These are phyloP conservation scores for Rhipidura dahli DNA, from an alignment of 2,113 vertebrate genomes.

Conservation along the genomic window DNA sequence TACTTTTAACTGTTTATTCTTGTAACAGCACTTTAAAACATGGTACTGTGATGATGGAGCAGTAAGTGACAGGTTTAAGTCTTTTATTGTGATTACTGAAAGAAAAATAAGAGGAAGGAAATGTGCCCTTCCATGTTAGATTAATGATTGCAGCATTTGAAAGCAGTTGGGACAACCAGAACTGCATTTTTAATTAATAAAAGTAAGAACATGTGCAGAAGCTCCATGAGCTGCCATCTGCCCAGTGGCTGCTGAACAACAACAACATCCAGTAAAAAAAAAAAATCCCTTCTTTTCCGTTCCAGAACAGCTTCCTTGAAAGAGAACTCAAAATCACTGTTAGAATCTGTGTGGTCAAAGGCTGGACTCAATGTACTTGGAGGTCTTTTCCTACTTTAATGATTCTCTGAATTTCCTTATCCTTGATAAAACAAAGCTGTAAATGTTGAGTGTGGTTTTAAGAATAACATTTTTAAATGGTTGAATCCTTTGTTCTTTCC, in stretches of 20 bases:
- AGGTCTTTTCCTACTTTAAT: not conserved
- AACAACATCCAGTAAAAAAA: not conserved
- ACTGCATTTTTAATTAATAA: not conserved
- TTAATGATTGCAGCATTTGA: not conserved
- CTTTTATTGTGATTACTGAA: not conserved
- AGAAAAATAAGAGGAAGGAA: not conserved
- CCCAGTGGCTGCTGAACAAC: not conserved
- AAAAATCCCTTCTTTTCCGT: not conserved
- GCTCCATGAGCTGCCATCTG: not conserved
- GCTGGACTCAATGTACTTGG: not conserved
- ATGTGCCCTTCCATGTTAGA: not conserved
- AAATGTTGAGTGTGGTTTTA: not conserved
- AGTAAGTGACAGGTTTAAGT: not conserved
- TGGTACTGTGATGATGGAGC: not conserved
- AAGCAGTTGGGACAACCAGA: not conserved
- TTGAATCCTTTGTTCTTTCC: not conserved
- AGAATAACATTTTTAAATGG: not conserved
- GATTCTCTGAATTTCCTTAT: not conserved
- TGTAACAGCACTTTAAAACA: not conserved
- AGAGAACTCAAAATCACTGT: not conserved
- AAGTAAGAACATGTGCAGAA: not conserved
- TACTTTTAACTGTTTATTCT: not conserved
- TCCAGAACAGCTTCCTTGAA: not conserved
- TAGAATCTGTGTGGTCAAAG: not conserved
- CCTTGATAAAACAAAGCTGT: not conserved